Percentiles rank a stretch among this genome's conserved stretches.
These are phyloP conservation scores for Gryllus longicercus DNA, from an alignment of 2,888 invertebrate genomes.

Conservation along the genomic window DNA sequence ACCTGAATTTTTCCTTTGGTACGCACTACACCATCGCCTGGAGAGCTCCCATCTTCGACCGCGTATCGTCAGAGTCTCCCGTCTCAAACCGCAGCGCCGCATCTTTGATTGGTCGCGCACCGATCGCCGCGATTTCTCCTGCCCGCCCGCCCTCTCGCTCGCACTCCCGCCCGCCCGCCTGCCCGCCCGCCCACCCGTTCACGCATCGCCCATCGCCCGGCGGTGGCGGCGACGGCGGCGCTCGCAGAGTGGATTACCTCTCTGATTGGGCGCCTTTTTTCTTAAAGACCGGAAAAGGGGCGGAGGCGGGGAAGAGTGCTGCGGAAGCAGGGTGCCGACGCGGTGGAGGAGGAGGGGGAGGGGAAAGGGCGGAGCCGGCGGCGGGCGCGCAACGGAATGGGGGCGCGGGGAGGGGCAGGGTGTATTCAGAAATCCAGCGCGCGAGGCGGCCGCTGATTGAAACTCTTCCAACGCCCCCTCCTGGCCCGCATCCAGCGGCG, in stretches of 20 bases:
- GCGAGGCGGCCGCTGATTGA: conserved; percentile 3
- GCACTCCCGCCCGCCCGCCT: background rate
- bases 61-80: too few relatives aligned
- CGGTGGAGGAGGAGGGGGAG: background rate
- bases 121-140: background rate
- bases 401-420: background rate
- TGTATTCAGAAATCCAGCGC: background rate
- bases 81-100: background rate
- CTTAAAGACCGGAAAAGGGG: conserved; percentile 17
- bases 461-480: background rate
- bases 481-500: conserved; percentile 17
- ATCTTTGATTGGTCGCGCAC: background rate
- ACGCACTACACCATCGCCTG: too few relatives aligned
- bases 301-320: background rate
- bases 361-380: background rate
- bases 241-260: background rate
- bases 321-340: background rate
- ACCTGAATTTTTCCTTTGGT: too few relatives aligned
- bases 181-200: too few relatives aligned
- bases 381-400: background rate
- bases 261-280: conserved; percentile 7
- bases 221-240: background rate
- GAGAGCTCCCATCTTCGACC: too few relatives aligned
- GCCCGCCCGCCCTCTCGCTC: background rate
- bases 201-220: background rate